Base-by-base conservation (phyloP, 2,888 invertebrate species). In the Lamellibrachia satsuma region DNA sequence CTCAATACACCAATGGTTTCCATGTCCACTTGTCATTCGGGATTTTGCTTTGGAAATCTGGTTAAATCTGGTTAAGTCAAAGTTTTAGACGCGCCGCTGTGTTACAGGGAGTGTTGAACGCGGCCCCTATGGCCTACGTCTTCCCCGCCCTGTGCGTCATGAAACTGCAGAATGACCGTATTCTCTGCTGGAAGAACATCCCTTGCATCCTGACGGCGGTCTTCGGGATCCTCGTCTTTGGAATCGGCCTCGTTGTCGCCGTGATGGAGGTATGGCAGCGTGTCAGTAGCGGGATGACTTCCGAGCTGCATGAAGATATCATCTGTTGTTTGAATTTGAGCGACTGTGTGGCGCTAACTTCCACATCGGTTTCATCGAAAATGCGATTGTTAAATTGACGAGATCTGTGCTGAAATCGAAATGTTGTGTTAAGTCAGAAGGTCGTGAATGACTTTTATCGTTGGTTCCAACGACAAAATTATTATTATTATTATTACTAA, bases 111-210 rank as follows among this genome's bases (percentile, higher is more conserved):
- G 97, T 98, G 27, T 95, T 98, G 93, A 98, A 98, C 8, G 98
- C 98, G 9, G 98, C 98, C 93, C 98, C 98, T 0, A 96, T 98
- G 94, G 98, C 98, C 15, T 98, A 98, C 96, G 97, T 98, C 94
- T 97, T 98, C 92, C 98, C 98, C 4, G 98, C 98, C 0, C 96
- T 98, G 22, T 98, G 98, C 95, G 98, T 98, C 95, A 97, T 98
- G 94, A 97, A 97, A 96, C 97, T 98, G 94, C 98, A 96, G 92
- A 95, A 98, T 94, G 98, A 98, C 39, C 97, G 97, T 55, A 95
- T 98, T 2, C 96, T 98, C 52, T 97, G 97, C 60, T 96, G 97
- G 22, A 97, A 97, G 95, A 98, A 98, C 96, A 96, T 98, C 51
- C 98, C 98, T 1, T 98, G 98, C 0, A 96, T 98, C 55, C 97